phyloP scores from a whole-genome alignment of 2,797 vertebrate genomes.

The Pelodytes ibericus region DNA sequence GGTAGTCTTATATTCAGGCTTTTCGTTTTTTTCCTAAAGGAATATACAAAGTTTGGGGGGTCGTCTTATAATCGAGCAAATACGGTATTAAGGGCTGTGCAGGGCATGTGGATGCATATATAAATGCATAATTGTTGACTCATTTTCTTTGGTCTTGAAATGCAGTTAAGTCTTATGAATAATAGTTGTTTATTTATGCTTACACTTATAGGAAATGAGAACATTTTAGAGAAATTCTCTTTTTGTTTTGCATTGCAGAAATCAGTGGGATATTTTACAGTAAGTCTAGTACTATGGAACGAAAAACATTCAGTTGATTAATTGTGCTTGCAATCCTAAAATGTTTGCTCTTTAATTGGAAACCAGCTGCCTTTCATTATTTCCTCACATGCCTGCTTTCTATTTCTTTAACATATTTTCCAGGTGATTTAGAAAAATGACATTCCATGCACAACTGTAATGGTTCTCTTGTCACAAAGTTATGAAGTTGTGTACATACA shows the following conservation, averaged over 20 bases:
- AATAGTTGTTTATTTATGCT: conserved; percentile 10
- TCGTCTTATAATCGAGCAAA: too few relatives aligned
- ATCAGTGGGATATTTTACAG: conserved; percentile 15
- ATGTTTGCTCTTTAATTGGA: conserved; percentile 26
- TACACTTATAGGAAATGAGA: conserved; percentile 19
- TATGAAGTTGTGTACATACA: too few relatives aligned
- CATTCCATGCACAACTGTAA: conserved; percentile 8
- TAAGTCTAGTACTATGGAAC: conserved; percentile 1
- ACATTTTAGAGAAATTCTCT: not conserved
- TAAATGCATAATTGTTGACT: not conserved
- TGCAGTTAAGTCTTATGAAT: conserved; percentile 8
- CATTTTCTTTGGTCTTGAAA: not conserved
- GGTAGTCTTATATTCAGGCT: too few relatives aligned
- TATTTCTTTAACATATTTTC: conserved; percentile 40
- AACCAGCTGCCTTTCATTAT: conserved; percentile 40
- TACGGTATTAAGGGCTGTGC: not conserved
- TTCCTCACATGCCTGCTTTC: conserved; percentile 9
- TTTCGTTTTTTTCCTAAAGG: too few relatives aligned
- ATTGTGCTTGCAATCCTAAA: conserved; percentile 11
- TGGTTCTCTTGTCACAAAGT: too few relatives aligned
- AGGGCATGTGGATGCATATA: conserved; percentile 5
- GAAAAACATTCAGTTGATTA: conserved; percentile 11
- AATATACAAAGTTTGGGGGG: too few relatives aligned
- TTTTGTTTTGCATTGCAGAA: conserved; percentile 1
- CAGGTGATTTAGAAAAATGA: conserved; percentile 45